phyloP scores from a whole-genome alignment of 1,140 invertebrate genomes.

The Tribolium castaneum region DNA sequence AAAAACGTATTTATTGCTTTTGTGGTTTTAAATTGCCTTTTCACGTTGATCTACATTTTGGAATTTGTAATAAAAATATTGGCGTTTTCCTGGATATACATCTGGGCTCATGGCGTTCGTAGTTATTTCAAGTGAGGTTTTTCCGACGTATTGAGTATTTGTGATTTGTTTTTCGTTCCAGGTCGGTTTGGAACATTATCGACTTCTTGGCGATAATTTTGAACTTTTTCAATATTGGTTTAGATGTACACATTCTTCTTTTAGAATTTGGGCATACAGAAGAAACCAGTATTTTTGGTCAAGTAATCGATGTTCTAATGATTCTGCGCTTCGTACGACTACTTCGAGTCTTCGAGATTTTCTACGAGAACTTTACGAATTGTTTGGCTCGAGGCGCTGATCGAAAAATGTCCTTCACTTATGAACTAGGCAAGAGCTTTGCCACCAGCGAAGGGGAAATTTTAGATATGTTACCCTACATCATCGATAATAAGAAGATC shows the following conservation, averaged over 20 bases:
- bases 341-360: neutral
- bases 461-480: conserved; percentile 67
- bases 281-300: neutral
- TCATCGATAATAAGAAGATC: conserved; percentile 67
- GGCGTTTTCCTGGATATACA: conserved; percentile 1
- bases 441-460: conserved; percentile 70
- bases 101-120: conserved; percentile 1
- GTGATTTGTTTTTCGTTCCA: neutral
- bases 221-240: neutral
- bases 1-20: neutral
- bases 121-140: conserved; percentile 14
- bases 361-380: neutral
- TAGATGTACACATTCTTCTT: neutral
- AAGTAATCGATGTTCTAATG: neutral
- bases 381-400: neutral
- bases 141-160: neutral
- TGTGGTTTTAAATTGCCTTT: neutral
- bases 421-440: conserved; percentile 54
- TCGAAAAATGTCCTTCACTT: conserved; percentile 11
- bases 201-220: neutral
- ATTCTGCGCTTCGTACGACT: neutral
- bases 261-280: neutral
- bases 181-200: neutral
- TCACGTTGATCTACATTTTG: neutral
- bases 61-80: conserved; percentile 27